phyloP scores from a whole-genome alignment of 1,140 invertebrate genomes.

The Telenomus remus region DNA sequence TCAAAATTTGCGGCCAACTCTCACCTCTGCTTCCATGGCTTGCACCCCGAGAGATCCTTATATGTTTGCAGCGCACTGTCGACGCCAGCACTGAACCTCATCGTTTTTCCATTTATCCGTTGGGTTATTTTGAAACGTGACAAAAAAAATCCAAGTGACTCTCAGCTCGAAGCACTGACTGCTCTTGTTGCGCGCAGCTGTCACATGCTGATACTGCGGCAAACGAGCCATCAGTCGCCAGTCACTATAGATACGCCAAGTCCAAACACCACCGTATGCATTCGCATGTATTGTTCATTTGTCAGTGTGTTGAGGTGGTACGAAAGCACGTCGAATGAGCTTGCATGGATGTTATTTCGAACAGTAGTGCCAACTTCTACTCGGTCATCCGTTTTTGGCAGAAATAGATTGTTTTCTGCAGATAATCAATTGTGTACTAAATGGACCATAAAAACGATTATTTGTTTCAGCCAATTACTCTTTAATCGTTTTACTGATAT shows the following conservation, averaged over 20 bases:
- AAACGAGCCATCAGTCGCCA: slow-evolving; percentile 8
- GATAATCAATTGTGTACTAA: too few species aligned
- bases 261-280: slow-evolving; percentile 22
- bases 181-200: slow-evolving; percentile 38
- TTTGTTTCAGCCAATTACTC: too few species aligned
- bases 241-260: slow-evolving; percentile 40
- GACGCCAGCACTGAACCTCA: slow-evolving; percentile 10
- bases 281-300: not conserved
- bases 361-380: too few species aligned
- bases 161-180: not conserved
- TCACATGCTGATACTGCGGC: slow-evolving; percentile 43
- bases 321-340: not conserved
- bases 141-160: not conserved
- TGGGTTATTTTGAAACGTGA: slow-evolving; percentile 2
- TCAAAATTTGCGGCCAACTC: slow-evolving; percentile 42
- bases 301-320: not conserved
- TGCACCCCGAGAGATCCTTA: not conserved
- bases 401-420: too few species aligned
- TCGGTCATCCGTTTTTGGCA: too few species aligned
- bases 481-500: too few species aligned
- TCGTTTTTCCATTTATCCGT: slow-evolving; percentile 17
- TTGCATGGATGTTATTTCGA: not conserved
- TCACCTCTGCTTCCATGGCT: slow-evolving; percentile 64
- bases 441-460: too few species aligned
- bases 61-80: not conserved